These are phyloP conservation scores for Siderastrea radians DNA, from an alignment of 92 coral and sea anemone genomes.

Conservation along the genomic window DNA sequence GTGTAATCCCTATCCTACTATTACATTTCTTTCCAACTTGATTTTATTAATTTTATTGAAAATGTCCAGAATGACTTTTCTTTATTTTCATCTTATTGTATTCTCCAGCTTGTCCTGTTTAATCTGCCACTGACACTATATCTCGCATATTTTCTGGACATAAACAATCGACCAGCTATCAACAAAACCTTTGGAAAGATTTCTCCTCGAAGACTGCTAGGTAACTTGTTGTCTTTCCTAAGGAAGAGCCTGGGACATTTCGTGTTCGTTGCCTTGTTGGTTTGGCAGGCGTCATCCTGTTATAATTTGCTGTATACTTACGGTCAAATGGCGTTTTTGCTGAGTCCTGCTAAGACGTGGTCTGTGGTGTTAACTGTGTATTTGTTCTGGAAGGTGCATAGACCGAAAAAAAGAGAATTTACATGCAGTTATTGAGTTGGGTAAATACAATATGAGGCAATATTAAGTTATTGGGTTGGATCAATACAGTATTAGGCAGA, in stretches of 20 bases:
- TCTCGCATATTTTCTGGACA: slow-evolving; percentile 81
- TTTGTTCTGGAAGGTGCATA: slow-evolving; percentile 65
- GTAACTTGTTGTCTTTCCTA: slow-evolving; percentile 37
- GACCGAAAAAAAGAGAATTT: not conserved
- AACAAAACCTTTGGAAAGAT: slow-evolving; percentile 1
- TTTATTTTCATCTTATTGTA: not conserved
- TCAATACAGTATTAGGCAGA: no score
- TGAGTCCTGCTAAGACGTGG: slow-evolving; percentile 95
- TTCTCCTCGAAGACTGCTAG: slow-evolving; percentile 28
- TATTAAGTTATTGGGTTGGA: no score
- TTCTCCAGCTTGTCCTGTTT: slow-evolving; percentile 77
- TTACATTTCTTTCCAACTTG: no score
- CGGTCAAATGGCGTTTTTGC: slow-evolving; percentile 83
- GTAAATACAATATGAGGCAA: no score
- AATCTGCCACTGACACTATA: slow-evolving; percentile 86
- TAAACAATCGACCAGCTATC: slow-evolving; percentile 29
- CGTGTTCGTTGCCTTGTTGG: slow-evolving; percentile 58
- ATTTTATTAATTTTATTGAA: not conserved
- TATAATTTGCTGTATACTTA: slow-evolving; percentile 80
- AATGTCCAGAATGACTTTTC: no score
- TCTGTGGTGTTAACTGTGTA: slow-evolving; percentile 73
- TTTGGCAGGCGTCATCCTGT: slow-evolving; percentile 85
- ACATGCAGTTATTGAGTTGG: no score
- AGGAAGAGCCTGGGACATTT: slow-evolving; percentile 63
- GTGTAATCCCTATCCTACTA: no score